phyloP scores from a whole-genome alignment of 1,140 invertebrate genomes.

The Atta cephalotes region DNA sequence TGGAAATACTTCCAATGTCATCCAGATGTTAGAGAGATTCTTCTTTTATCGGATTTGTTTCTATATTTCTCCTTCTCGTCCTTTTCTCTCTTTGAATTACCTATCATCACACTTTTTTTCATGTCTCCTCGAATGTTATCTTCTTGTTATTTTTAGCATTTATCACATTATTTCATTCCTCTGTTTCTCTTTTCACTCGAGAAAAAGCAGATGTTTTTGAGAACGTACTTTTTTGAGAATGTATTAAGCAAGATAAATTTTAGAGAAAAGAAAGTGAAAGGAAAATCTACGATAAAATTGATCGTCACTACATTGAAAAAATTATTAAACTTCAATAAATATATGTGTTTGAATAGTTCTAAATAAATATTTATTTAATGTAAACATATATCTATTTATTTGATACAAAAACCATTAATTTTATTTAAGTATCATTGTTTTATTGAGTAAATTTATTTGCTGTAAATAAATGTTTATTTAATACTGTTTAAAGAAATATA shows the following conservation, averaged over 20 bases:
- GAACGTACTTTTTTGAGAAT: too few relatives aligned
- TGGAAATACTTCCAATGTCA: background rate
- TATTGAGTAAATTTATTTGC: too few relatives aligned
- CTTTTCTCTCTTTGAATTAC: background rate
- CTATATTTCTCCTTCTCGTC: background rate
- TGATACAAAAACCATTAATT: too few relatives aligned
- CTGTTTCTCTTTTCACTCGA: background rate
- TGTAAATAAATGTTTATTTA: too few relatives aligned
- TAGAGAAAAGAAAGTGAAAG: background rate
- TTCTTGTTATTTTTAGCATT: conserved; percentile 21
- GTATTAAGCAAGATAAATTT: background rate
- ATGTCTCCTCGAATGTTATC: background rate
- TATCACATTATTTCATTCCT: background rate
- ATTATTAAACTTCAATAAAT: too few relatives aligned
- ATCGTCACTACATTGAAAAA: background rate
- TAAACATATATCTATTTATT: too few relatives aligned
- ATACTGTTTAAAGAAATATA: too few relatives aligned
- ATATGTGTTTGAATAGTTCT: too few relatives aligned
- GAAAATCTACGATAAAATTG: background rate
- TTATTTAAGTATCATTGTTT: too few relatives aligned
- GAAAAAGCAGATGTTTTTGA: background rate
- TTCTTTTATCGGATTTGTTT: background rate
- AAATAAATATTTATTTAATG: too few relatives aligned
- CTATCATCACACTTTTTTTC: background rate
- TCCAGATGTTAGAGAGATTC: background rate